phyloP scores from a whole-genome alignment of 2,888 invertebrate genomes.

The Scaptomyza tumidula region DNA sequence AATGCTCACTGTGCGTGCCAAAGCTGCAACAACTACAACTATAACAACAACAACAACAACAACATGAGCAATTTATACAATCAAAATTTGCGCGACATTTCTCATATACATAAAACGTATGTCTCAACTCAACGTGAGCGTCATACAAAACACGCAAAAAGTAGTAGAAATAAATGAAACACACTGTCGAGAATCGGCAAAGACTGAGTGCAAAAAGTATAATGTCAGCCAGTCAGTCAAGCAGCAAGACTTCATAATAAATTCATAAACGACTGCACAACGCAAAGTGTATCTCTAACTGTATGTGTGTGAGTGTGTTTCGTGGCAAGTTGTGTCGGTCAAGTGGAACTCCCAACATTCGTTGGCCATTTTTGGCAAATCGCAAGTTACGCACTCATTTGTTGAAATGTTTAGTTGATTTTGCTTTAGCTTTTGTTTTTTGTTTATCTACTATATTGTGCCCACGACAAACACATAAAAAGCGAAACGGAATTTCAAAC shows the following conservation, averaged over 20 bases:
- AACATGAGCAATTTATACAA: constrained; percentile 42
- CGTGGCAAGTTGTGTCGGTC: constrained; percentile 24
- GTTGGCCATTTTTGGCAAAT: constrained; percentile 68
- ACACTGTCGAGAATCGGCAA: constrained; percentile 34
- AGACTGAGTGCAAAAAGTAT: constrained; percentile 49
- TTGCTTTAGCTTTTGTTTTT: constrained; percentile 6
- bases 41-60: constrained; percentile 5
- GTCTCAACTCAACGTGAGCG: constrained; percentile 69
- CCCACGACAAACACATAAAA: constrained; percentile 46
- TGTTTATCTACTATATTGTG: constrained; percentile 31
- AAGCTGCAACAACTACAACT: constrained; percentile 10
- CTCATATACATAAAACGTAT: constrained; percentile 40
- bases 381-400: constrained; percentile 64
- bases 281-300: constrained; percentile 19
- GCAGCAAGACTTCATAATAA: constrained; percentile 51
- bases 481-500: constrained; percentile 28
- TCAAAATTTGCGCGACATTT: constrained; percentile 52
- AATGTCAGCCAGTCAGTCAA: constrained; percentile 45
- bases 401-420: constrained; percentile 38
- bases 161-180: constrained; percentile 31
- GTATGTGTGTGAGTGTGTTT: neutral
- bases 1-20: constrained; percentile 63
- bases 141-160: constrained; percentile 24
- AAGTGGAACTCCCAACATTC: constrained; percentile 47
- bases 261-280: constrained; percentile 40